Evolutionary conservation across 92 coral and sea anemone genomes (phyloP).

Genomic region (Heteractis magnifica): DNA sequence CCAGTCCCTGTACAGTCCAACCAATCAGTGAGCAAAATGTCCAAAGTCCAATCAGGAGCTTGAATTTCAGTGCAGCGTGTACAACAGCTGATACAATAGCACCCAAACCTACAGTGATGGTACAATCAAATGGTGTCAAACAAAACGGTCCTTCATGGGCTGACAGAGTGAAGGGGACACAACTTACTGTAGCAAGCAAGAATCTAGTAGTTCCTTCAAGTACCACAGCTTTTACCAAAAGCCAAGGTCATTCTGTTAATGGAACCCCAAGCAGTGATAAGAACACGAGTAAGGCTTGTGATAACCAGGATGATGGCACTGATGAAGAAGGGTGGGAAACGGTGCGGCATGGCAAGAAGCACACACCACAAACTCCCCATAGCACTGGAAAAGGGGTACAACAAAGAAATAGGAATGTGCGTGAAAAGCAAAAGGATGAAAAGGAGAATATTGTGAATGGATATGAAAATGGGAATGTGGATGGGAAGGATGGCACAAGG

Average conservation of each 20-base stretch:
- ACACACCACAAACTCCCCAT: slow-evolving; percentile 35
- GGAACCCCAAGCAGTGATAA: neutral
- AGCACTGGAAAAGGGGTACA: slow-evolving; percentile 12
- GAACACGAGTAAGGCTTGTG: slow-evolving; percentile 16
- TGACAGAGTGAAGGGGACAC: slow-evolving; percentile 85
- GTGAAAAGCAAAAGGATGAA: neutral
- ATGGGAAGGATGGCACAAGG: slow-evolving; percentile 15
- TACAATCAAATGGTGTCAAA: slow-evolving; percentile 28
- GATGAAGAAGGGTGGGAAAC: slow-evolving; percentile 98
- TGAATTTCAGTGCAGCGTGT: slow-evolving; percentile 62
- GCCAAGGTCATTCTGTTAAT: slow-evolving; percentile 9
- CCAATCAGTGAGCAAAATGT: slow-evolving; percentile 50
- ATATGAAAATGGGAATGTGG: neutral
- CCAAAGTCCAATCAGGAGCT: slow-evolving; percentile 72
- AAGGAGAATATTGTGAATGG: neutral
- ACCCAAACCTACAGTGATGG: slow-evolving; percentile 41
- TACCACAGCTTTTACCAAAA: slow-evolving; percentile 42
- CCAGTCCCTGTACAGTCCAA: slow-evolving; percentile 77
- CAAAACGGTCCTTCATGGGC: slow-evolving; percentile 86
- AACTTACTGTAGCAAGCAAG: slow-evolving; percentile 35
- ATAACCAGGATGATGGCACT: slow-evolving; percentile 50
- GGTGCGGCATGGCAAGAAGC: slow-evolving; percentile 82
- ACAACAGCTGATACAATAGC: slow-evolving; percentile 33
- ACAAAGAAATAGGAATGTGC: slow-evolving; percentile 21
- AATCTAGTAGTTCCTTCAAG: slow-evolving; percentile 37